phyloP scores from a whole-genome alignment of 2,888 invertebrate species.

The Colletes collaris region DNA sequence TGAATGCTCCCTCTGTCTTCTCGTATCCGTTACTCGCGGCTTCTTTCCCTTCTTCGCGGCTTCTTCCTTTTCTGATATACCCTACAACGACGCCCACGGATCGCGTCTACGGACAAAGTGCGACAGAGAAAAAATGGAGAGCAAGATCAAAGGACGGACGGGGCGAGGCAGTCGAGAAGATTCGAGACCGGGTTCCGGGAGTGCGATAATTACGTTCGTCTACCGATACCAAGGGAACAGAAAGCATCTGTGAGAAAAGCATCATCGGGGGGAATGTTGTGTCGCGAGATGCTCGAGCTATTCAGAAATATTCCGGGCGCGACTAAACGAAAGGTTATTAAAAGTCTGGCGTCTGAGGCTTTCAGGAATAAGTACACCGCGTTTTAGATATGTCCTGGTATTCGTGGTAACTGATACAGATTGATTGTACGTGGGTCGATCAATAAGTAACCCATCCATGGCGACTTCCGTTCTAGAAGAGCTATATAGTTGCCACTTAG shows the following conservation, averaged over 20 bases:
- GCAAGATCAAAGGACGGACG: slow-evolving; percentile 31
- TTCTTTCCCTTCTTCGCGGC: background rate
- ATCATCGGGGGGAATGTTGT: background rate
- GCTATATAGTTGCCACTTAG: too few relatives aligned
- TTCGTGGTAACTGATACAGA: too few relatives aligned
- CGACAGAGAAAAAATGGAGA: slow-evolving; percentile 20
- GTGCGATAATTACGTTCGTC: slow-evolving; percentile 22
- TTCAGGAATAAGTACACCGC: too few relatives aligned
- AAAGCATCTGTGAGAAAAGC: background rate
- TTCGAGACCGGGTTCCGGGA: slow-evolving; percentile 14
- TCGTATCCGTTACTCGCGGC: slow-evolving; percentile 30
- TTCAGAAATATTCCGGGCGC: too few relatives aligned
- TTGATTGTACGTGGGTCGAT: too few relatives aligned
- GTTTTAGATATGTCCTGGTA: too few relatives aligned
- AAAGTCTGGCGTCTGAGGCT: too few relatives aligned
- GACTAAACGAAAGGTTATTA: too few relatives aligned
- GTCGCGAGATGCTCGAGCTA: background rate
- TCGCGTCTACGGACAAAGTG: slow-evolving; percentile 43
- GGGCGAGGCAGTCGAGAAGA: background rate
- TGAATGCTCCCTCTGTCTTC: slow-evolving; percentile 50
- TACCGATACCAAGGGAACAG: background rate
- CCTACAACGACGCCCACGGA: slow-evolving; percentile 39
- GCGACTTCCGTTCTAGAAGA: too few relatives aligned
- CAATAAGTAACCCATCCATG: too few relatives aligned
- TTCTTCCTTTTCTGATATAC: slow-evolving; percentile 35